Percentiles rank a stretch among this genome's conserved stretches.
phyloP scores from a whole-genome alignment of 2,797 vertebrate genomes.

The Neoniphon sammara region DNA sequence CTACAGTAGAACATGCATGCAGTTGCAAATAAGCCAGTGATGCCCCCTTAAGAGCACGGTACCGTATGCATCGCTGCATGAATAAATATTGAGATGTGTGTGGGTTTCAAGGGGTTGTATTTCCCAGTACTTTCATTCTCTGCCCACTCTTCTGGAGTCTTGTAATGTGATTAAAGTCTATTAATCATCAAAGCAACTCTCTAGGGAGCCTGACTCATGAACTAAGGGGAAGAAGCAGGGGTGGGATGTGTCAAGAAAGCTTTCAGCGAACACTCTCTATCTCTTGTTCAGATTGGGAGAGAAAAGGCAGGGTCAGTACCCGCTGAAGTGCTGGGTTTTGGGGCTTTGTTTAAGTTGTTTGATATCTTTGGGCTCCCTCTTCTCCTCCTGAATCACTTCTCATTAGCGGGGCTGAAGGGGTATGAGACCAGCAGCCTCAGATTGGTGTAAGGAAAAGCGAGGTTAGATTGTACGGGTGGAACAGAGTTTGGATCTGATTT shows the following conservation, averaged over 20 bases:
- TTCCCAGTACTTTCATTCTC: constrained; percentile 84
- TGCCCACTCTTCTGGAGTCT: constrained; percentile 84
- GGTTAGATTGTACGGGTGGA: constrained; percentile 36
- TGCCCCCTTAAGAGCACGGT: constrained; percentile 56
- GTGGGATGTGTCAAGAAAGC: constrained; percentile 85
- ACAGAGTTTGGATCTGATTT: constrained; percentile 38
- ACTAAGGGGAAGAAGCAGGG: constrained; percentile 81
- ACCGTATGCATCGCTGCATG: constrained; percentile 65
- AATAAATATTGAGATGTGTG: constrained; percentile 78
- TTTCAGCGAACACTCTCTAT: constrained; percentile 80
- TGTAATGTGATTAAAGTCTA: constrained; percentile 89
- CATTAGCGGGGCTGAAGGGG: constrained; percentile 67
- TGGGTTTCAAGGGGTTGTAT: constrained; percentile 78
- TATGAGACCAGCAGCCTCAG: constrained; percentile 59
- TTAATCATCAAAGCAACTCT: constrained; percentile 88
- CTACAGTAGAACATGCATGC: constrained; percentile 45
- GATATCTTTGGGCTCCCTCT: constrained; percentile 65
- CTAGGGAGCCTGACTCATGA: constrained; percentile 85
- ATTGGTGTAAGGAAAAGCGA: constrained; percentile 46
- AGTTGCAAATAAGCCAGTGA: constrained; percentile 37
- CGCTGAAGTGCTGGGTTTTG: constrained; percentile 68
- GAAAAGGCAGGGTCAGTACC: constrained; percentile 79
- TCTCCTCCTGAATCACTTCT: constrained; percentile 66
- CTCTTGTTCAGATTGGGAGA: constrained; percentile 77
- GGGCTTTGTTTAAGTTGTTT: constrained; percentile 72